Evolutionary conservation across 2,888 invertebrate species (phyloP), one percentile per base, ranked within the genome.

Genomic region (Tipula vernalis): DNA sequence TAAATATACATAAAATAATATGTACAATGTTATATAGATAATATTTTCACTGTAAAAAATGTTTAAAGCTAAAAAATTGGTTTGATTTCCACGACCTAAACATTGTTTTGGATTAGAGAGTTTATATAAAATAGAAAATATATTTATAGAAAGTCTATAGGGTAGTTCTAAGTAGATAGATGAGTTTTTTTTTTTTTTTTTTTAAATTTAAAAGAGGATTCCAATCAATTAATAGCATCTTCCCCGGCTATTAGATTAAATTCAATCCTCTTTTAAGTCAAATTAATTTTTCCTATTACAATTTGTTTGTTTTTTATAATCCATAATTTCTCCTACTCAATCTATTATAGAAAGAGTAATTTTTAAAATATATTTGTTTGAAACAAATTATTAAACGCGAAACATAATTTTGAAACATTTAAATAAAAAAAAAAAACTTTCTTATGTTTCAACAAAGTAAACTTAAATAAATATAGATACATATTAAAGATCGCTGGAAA

Each of bases 191-290:
- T 71, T 71, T 3, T 71, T 71, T 15, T 71, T 1, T 71, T 71
- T 15, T 71, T 1, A 28, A 71, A 71, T 71, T 71, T 71, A 71
- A 71, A 71, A 71, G 71, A 71, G 71, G 28, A 71, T 71, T 71
- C 13, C 28, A 71, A 71, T 71, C 12, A 28, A 28, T 71, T 28
- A 71, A 28, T 91, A 91, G 91, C 91, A 90, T 90, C 91, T 91
- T 91, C 91, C 91, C 91, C 91, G 90, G 91, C 91, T 91, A 91
- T 89, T 89, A 88, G 89, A 89, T 84, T 86, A 71, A 28, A 71
- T 71, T 71, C n/a, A 8, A 18, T 28, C 28, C 28, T n/a, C 28
- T 28, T 71, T 71, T 71, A 28, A 71, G 28, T 10, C 28, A 6
- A 28, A 12, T 18, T 71, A 71, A 15, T 71, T 28, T 71, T 71